phyloP scores from a whole-genome alignment of 2,888 invertebrate species.

The Papilio demoleus region DNA sequence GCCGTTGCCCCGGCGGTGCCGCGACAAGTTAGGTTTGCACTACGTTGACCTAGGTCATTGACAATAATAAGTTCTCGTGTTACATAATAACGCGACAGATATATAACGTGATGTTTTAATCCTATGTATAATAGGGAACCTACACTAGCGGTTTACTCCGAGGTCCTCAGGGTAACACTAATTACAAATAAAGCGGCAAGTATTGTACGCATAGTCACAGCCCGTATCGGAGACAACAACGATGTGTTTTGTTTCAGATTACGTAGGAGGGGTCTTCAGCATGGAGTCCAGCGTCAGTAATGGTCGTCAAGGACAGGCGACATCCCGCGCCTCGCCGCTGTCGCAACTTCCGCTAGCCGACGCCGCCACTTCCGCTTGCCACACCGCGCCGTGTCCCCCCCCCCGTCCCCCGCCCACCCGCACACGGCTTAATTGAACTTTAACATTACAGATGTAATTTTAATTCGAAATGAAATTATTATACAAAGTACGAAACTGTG shows the following conservation, averaged over 20 bases:
- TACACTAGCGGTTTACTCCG: no score
- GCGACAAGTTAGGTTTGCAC: not conserved
- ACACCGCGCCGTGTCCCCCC: not conserved
- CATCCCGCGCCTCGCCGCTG: not conserved
- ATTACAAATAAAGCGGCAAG: not conserved
- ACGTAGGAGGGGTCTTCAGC: not conserved
- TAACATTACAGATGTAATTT: not conserved
- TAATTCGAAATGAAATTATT: not conserved
- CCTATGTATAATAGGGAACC: not conserved
- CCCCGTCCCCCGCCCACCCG: not conserved
- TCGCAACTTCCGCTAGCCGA: not conserved
- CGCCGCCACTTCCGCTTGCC: slow-evolving; percentile 5
- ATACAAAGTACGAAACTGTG: not conserved
- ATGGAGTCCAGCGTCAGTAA: not conserved
- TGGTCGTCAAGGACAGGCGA: not conserved
- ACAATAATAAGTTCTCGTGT: not conserved
- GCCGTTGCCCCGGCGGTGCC: slow-evolving; percentile 3
- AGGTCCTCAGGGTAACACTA: no score
- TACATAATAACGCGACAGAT: not conserved
- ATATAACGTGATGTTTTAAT: not conserved
- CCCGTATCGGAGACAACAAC: not conserved
- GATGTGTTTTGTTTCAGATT: not conserved
- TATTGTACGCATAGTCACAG: not conserved
- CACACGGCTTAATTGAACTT: not conserved
- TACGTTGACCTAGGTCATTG: not conserved